A percentile compares a stretch with the other conserved stretches of the same genome.
Conservation (phyloP, 2,113 vertebrate species). For the Cisticola juncidis region DNA sequence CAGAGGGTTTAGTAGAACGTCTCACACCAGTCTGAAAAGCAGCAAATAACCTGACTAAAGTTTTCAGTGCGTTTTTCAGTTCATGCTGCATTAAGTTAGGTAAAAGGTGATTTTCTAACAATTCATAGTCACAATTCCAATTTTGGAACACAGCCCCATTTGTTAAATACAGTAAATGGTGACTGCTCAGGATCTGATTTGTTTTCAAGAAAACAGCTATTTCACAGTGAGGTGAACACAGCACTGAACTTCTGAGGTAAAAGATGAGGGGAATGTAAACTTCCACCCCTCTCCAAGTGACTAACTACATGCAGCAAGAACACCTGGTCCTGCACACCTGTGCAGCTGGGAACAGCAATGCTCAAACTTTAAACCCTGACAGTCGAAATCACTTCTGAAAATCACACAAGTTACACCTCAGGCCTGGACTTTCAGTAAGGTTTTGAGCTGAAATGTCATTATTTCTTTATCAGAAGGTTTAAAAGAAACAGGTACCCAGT, state of each 20-base stretch:
- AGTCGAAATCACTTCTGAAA: not conserved
- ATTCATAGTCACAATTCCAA: not conserved
- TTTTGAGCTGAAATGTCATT: slow-evolving; percentile 98
- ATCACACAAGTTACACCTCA: slow-evolving; percentile 63
- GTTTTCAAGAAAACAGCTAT: not conserved
- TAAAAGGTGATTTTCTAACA: not conserved
- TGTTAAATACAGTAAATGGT: not conserved
- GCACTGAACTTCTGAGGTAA: slow-evolving; percentile 26
- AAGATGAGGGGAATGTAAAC: not conserved
- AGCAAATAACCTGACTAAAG: not conserved
- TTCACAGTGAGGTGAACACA: slow-evolving; percentile 80
- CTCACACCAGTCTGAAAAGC: not conserved
- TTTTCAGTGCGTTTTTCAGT: not conserved
- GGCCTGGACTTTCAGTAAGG: slow-evolving; percentile 94
- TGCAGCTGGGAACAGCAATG: not conserved
- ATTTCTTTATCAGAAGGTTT: slow-evolving; percentile 90
- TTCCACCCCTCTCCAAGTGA: not conserved
- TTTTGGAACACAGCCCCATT: not conserved
- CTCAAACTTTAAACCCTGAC: slow-evolving; percentile 23
- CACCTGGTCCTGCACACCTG: not conserved
- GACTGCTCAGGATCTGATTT: not conserved
- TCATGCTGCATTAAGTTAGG: slow-evolving; percentile 1
- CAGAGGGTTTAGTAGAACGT: not conserved
- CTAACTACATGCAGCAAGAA: slow-evolving; percentile 11
- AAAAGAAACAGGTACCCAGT: slow-evolving; percentile 92